Evolutionary conservation across 2,113 vertebrate genomes (phyloP).

Genomic region (Xyliphius kryptos): DNA sequence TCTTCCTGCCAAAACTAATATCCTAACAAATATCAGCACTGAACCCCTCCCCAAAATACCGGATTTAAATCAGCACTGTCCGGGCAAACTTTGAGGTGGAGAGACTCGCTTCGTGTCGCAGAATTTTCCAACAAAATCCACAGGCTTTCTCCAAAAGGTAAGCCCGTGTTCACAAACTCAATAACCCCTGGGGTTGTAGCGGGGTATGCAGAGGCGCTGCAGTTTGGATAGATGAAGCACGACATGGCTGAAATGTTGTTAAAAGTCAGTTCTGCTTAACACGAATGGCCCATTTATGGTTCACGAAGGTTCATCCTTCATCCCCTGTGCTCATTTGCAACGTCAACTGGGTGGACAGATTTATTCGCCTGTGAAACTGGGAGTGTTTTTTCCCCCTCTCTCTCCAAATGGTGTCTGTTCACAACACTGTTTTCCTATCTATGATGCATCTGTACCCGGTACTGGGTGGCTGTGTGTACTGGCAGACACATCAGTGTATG

Average conservation of each 20-base stretch:
- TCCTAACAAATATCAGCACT: too few species aligned
- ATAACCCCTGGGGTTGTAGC: conserved; percentile 6
- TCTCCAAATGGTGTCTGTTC: too few species aligned
- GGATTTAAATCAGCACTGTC: conserved; percentile 44
- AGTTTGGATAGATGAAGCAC: conserved; percentile 9
- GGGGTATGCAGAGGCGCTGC: conserved; percentile 15
- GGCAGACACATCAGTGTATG: too few species aligned
- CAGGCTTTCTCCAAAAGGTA: conserved; percentile 57
- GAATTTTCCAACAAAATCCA: conserved; percentile 50
- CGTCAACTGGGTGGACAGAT: too few species aligned
- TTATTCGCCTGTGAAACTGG: too few species aligned
- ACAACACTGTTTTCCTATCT: too few species aligned
- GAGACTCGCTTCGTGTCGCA: conserved; percentile 42
- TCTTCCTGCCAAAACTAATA: conserved; percentile 5
- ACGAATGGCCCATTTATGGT: conserved; percentile 57
- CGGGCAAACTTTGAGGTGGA: conserved; percentile 59
- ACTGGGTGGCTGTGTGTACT: too few species aligned
- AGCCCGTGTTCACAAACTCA: conserved; percentile 41
- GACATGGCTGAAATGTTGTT: conserved; percentile 1
- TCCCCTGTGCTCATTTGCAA: too few species aligned
- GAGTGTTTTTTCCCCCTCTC: too few species aligned
- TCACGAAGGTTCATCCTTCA: conserved; percentile 6
- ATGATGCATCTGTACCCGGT: too few species aligned
- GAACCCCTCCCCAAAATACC: conserved; percentile 30
- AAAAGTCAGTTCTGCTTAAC: conserved; percentile 44